These are phyloP conservation scores for Hedychridium roseum DNA, from an alignment of 2,888 invertebrate genomes.

Conservation along the genomic window DNA sequence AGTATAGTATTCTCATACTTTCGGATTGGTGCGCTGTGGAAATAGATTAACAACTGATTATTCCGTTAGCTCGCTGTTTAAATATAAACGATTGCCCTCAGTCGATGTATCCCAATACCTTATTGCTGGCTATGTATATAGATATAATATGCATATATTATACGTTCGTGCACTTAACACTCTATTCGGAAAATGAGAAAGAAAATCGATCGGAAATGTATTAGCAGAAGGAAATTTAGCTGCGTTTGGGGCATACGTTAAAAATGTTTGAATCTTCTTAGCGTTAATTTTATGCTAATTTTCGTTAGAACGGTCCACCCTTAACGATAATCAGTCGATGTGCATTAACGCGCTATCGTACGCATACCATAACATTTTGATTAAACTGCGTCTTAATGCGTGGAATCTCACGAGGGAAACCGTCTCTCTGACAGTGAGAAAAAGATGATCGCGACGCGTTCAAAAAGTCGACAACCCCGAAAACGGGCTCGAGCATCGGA, in stretches of 20 bases:
- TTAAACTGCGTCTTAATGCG: conserved; percentile 35
- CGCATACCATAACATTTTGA: conserved; percentile 42
- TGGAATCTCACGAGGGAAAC: conserved; percentile 44
- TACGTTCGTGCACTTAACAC: conserved; percentile 24
- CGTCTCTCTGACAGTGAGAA: conserved; percentile 29
- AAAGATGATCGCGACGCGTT: conserved; percentile 27
- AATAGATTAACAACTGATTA: no score
- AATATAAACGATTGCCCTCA: neutral
- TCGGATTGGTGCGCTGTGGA: no score
- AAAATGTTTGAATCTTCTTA: no score
- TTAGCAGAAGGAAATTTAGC: no score
- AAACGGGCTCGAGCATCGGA: no score
- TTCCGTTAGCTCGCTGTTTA: neutral
- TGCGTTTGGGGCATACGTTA: no score
- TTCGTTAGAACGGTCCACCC: conserved; percentile 34
- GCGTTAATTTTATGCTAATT: conserved; percentile 24
- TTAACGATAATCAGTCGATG: conserved; percentile 41
- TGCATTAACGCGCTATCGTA: conserved; percentile 25
- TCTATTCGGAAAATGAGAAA: conserved; percentile 13
- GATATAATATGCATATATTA: conserved; percentile 28
- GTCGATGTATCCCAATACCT: conserved; percentile 34
- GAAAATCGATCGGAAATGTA: no score
- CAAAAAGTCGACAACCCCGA: conserved; percentile 34
- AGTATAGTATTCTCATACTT: no score
- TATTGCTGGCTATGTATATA: conserved; percentile 17